Percentiles rank a stretch among this genome's conserved stretches.
Evolutionary conservation across 2,797 vertebrate genomes (phyloP).

Genomic region (Poeciliopsis turneri): DNA sequence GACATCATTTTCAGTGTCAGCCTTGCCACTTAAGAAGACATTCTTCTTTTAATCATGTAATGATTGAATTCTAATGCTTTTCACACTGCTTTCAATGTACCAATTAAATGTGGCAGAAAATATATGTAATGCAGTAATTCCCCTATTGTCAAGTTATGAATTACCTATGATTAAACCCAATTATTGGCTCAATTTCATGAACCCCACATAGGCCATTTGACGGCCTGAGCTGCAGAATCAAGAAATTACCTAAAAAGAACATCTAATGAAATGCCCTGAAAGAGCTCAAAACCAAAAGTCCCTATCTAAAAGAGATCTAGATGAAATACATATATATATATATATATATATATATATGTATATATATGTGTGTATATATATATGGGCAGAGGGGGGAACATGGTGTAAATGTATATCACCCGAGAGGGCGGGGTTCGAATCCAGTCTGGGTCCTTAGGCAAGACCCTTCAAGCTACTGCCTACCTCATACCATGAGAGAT

Average conservation of each 20-base stretch:
- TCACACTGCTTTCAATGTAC: neutral
- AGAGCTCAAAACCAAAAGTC: neutral
- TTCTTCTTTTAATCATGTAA: neutral
- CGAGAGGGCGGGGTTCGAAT: too few relatives aligned
- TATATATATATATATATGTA: too few relatives aligned
- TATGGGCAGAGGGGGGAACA: too few relatives aligned
- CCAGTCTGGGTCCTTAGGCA: too few relatives aligned
- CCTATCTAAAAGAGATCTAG: neutral
- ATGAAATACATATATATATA: too few relatives aligned
- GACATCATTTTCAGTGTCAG: neutral
- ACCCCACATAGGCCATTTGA: neutral
- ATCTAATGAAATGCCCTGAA: neutral
- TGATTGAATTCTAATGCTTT: neutral
- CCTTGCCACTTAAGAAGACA: neutral
- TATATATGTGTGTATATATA: too few relatives aligned
- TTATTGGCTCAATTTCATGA: neutral
- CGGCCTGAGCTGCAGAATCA: neutral
- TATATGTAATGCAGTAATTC: neutral
- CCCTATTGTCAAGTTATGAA: neutral
- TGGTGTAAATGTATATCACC: too few relatives aligned
- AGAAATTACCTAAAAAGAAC: neutral
- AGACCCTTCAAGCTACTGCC: too few relatives aligned
- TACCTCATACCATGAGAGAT: too few relatives aligned
- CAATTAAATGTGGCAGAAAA: neutral
- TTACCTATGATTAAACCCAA: neutral